phyloP scores from a whole-genome alignment of 2,797 vertebrate genomes.

The Melanotaenia trifasciata region DNA sequence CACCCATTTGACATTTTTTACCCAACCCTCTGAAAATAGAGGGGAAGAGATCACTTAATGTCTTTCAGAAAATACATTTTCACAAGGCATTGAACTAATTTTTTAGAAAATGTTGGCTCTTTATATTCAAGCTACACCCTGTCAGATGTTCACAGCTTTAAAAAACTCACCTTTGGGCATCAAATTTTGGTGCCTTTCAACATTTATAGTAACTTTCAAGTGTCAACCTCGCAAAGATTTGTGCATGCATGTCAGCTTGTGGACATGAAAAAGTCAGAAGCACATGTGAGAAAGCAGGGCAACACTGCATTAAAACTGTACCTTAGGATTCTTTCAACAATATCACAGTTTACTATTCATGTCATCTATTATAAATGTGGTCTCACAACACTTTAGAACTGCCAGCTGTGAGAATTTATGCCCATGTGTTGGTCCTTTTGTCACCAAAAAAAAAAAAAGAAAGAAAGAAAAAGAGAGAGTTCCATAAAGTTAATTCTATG shows the following conservation, averaged over 20 bases:
- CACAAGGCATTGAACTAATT: not conserved
- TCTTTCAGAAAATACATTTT: conserved; percentile 21
- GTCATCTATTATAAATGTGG: too few relatives aligned
- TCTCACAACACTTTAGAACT: too few relatives aligned
- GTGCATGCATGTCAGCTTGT: not conserved
- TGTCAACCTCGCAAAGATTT: not conserved
- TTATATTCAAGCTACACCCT: not conserved
- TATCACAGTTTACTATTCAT: too few relatives aligned
- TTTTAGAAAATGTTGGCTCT: too few relatives aligned
- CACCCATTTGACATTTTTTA: conserved; percentile 12
- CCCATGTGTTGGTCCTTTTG: too few relatives aligned
- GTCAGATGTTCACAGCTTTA: conserved; percentile 2
- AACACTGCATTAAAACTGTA: too few relatives aligned
- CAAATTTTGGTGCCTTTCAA: not conserved
- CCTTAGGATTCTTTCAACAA: too few relatives aligned
- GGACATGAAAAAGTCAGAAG: not conserved
- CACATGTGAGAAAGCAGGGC: too few relatives aligned
- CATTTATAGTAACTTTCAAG: conserved; percentile 2
- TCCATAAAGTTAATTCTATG: too few relatives aligned
- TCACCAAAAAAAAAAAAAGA: too few relatives aligned
- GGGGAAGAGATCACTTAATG: not conserved
- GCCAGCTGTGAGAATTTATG: too few relatives aligned
- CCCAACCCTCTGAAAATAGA: conserved; percentile 3
- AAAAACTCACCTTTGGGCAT: not conserved
- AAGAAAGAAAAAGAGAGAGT: too few relatives aligned